Conservation (phyloP, 1,140 invertebrate species). For the Sweltsa coloradensis region DNA sequence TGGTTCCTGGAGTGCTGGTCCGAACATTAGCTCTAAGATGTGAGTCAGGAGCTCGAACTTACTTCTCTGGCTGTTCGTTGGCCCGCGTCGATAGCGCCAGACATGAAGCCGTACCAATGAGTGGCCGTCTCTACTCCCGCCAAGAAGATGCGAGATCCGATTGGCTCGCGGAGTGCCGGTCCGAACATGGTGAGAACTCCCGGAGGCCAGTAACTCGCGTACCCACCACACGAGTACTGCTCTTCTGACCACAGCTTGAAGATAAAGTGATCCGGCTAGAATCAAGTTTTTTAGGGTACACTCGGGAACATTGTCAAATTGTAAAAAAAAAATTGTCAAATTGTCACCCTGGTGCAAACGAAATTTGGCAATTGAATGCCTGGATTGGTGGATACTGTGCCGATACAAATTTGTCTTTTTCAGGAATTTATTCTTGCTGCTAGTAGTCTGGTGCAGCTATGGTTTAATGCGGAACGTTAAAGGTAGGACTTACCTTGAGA, state of each 20-base stretch:
- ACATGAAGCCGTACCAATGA: too few species aligned
- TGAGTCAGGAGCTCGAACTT: too few species aligned
- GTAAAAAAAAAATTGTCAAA: neutral
- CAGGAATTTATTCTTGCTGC: neutral
- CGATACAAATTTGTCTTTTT: neutral
- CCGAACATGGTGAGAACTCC: constrained; percentile 19
- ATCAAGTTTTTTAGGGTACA: too few species aligned
- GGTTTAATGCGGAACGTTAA: neutral
- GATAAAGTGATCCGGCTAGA: constrained; percentile 23
- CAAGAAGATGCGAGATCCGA: neutral
- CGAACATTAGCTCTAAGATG: too few species aligned
- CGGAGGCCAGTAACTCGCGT: constrained; percentile 20
- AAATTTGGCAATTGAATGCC: neutral
- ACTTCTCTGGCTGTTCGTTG: too few species aligned
- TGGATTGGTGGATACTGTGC: neutral
- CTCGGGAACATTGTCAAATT: too few species aligned
- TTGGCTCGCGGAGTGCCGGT: constrained; percentile 19
- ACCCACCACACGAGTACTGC: constrained; percentile 29
- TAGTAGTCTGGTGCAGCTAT: neutral
- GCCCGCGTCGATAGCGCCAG: too few species aligned
- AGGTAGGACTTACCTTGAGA: neutral
- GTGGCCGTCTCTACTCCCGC: too few species aligned
- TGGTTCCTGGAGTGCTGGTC: too few species aligned
- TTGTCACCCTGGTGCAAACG: neutral
- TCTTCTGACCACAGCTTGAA: constrained; percentile 30